Percentiles rank a stretch among this genome's conserved stretches.
These are phyloP conservation scores for Ichneumon xanthorius DNA, from an alignment of 2,888 invertebrate genomes.

Conservation along the genomic window DNA sequence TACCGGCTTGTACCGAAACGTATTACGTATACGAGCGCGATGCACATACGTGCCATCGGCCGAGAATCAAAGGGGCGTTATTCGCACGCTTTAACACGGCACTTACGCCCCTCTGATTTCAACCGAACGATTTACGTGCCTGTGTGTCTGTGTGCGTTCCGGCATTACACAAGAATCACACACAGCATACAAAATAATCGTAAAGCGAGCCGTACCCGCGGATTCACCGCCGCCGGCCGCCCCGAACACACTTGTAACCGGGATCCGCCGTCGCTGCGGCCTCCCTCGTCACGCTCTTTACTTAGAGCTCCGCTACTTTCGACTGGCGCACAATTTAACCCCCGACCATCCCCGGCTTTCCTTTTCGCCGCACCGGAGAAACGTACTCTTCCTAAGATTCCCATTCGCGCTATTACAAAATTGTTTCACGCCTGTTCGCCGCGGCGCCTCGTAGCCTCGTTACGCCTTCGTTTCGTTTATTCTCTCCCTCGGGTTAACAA, in stretches of 20 bases:
- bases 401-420: slow-evolving; percentile 57
- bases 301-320: slow-evolving; percentile 39
- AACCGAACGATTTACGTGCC: too few relatives aligned
- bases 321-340: slow-evolving; percentile 47
- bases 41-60: neutral
- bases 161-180: neutral
- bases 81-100: neutral
- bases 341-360: slow-evolving; percentile 25
- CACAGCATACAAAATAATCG: slow-evolving; percentile 19
- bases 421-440: slow-evolving; percentile 20
- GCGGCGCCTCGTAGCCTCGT: neutral
- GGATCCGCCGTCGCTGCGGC: slow-evolving; percentile 65
- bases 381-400: slow-evolving; percentile 53
- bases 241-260: slow-evolving; percentile 79
- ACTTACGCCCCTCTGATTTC: neutral
- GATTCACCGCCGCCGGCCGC: slow-evolving; percentile 74
- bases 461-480: slow-evolving; percentile 58
- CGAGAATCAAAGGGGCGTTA: neutral
- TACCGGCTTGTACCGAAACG: slow-evolving; percentile 24
- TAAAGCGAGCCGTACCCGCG: slow-evolving; percentile 4
- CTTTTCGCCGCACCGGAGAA: slow-evolving; percentile 34
- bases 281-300: slow-evolving; percentile 62
- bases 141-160: neutral
- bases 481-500: slow-evolving; percentile 35
- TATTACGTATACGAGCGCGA: slow-evolving; percentile 21